A percentile compares a stretch with the other conserved stretches of the same genome.
phyloP scores from a whole-genome alignment of 2,797 vertebrate species.

The Lithobates pipiens region DNA sequence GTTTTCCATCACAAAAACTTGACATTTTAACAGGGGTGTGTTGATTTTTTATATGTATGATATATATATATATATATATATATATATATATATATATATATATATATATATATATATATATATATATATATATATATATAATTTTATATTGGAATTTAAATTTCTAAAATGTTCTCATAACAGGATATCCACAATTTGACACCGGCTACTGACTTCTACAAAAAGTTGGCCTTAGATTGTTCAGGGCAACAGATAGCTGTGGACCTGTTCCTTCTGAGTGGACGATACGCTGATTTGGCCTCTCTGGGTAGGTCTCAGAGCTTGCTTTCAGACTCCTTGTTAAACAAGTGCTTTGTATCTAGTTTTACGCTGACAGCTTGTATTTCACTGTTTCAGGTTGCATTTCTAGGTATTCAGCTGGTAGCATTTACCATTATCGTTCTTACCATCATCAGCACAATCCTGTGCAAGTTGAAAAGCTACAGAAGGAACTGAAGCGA shows the following conservation, averaged over 20 bases:
- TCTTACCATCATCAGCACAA: slow-evolving; percentile 94
- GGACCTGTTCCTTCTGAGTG: slow-evolving; percentile 93
- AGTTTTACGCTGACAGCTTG: background rate
- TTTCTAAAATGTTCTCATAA: background rate
- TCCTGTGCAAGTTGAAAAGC: slow-evolving; percentile 88
- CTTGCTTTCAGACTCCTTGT: background rate
- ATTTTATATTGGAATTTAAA: too few relatives aligned
- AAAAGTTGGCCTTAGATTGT: slow-evolving; percentile 96
- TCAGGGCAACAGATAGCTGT: slow-evolving; percentile 96
- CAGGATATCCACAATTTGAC: slow-evolving; percentile 93
- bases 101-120: too few relatives aligned
- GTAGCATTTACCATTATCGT: slow-evolving; percentile 92
- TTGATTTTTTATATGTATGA: too few relatives aligned
- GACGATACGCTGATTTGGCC: slow-evolving; percentile 93
- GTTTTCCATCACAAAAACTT: too few relatives aligned
- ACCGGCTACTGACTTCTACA: slow-evolving; percentile 96
- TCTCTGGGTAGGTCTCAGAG: slow-evolving; percentile 83
- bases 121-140: too few relatives aligned
- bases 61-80: too few relatives aligned
- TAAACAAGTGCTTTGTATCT: background rate
- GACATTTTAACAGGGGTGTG: too few relatives aligned
- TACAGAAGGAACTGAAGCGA: slow-evolving; percentile 92
- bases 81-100: too few relatives aligned
- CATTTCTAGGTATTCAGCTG: slow-evolving; percentile 95
- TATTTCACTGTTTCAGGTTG: slow-evolving; percentile 80